phyloP scores from a whole-genome alignment of 1,140 invertebrate genomes.

The Gonatopus flavifemur region DNA sequence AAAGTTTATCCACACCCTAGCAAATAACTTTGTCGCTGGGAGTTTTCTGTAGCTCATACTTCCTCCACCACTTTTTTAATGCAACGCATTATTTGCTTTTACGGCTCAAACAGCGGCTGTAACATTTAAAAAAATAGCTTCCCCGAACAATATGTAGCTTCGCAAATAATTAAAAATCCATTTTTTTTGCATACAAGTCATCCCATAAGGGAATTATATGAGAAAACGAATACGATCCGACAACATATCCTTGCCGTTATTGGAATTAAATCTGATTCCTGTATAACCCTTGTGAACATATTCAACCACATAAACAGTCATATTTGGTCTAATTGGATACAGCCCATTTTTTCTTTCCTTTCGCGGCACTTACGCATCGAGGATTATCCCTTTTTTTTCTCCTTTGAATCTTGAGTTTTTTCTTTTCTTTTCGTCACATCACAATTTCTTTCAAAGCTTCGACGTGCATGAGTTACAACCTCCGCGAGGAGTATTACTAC shows the following conservation, averaged over 20 bases:
- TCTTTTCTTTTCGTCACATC: constrained; percentile 40
- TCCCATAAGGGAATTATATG: no score
- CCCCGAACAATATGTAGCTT: no score
- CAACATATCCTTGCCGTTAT: constrained; percentile 34
- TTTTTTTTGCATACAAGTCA: no score
- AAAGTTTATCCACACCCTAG: no score
- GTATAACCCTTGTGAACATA: constrained; percentile 32
- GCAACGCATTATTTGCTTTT: no score
- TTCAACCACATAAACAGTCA: constrained; percentile 41
- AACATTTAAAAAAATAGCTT: no score
- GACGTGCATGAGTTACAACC: constrained; percentile 49
- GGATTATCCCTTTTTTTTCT: constrained; percentile 15
- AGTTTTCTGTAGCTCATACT: no score
- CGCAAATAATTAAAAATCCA: no score
- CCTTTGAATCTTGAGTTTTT: constrained; percentile 6
- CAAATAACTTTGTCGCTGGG: no score
- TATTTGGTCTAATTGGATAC: constrained; percentile 47
- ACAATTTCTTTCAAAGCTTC: constrained; percentile 42
- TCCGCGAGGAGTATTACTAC: constrained; percentile 52
- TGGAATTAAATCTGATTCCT: constrained; percentile 41
- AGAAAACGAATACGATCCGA: constrained; percentile 41
- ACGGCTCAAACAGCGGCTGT: no score
- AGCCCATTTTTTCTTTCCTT: constrained; percentile 24
- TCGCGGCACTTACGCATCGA: not conserved
- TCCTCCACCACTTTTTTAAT: no score